Conservation (phyloP, 2,888 invertebrate species). For the Oligia latruncula region DNA sequence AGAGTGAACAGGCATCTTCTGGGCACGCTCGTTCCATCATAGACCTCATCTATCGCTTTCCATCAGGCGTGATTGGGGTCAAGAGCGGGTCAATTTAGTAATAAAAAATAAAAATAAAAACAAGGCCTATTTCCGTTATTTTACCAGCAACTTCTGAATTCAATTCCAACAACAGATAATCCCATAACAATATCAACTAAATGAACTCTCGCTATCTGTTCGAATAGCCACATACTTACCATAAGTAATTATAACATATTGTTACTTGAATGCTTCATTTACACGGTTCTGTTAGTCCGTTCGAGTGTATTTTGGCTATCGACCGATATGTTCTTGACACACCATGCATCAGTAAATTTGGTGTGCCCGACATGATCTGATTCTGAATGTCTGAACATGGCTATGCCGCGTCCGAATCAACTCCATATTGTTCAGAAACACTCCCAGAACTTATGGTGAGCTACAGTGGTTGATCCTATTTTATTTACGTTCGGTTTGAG, state of each 20-base stretch:
- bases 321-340: neutral
- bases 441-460: neutral
- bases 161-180: neutral
- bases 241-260: constrained; percentile 3
- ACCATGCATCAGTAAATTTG: constrained; percentile 5
- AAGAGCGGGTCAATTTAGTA: too few relatives aligned
- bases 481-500: neutral
- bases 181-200: neutral
- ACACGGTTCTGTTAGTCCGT: neutral
- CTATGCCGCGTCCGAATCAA: too few relatives aligned
- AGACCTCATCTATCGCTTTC: too few relatives aligned
- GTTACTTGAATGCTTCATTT: constrained; percentile 13
- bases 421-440: neutral
- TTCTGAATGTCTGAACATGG: neutral
- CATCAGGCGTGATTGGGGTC: too few relatives aligned
- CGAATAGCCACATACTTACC: constrained; percentile 6
- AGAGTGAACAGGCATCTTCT: too few relatives aligned
- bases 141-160: neutral
- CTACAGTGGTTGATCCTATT: neutral
- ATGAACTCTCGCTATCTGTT: neutral
- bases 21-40: too few relatives aligned
- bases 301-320: neutral
- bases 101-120: too few relatives aligned
- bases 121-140: neutral
- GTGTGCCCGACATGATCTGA: constrained; percentile 5